A percentile compares a stretch with the other conserved stretches of the same genome.
These are phyloP conservation scores for Sebastes flavidus DNA, from an alignment of 2,797 vertebrate species.

Conservation along the genomic window DNA sequence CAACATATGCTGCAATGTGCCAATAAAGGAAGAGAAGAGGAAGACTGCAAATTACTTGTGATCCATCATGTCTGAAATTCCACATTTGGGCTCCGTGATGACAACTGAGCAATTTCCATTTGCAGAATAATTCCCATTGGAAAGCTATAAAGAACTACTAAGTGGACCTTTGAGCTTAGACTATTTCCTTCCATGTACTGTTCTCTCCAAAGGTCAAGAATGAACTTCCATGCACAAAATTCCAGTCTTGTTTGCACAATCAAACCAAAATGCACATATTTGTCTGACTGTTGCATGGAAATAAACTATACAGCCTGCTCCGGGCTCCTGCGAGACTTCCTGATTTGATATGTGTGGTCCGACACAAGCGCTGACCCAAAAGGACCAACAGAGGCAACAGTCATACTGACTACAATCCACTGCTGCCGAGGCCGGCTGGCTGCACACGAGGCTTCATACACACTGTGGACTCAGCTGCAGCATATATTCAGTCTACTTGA, in stretches of 20 bases:
- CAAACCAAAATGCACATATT: background rate
- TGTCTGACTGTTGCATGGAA: background rate
- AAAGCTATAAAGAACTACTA: background rate
- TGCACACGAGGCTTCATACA: background rate
- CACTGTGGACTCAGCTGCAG: background rate
- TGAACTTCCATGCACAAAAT: background rate
- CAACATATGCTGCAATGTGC: no score
- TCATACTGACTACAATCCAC: slow-evolving; percentile 5
- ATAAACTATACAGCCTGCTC: slow-evolving; percentile 1
- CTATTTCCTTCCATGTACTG: background rate
- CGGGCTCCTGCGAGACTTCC: background rate
- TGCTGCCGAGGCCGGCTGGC: background rate
- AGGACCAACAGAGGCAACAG: slow-evolving; percentile 19
- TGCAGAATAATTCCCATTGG: no score
- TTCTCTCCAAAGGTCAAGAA: slow-evolving; percentile 1
- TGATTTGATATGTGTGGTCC: slow-evolving; percentile 17
- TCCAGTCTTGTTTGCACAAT: slow-evolving; percentile 4
- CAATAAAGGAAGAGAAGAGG: no score
- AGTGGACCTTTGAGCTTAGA: background rate
- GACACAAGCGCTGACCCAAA: slow-evolving; percentile 38
- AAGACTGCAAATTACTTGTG: no score
- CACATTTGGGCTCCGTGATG: no score
- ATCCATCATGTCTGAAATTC: no score
- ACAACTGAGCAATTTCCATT: no score
- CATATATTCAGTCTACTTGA: background rate